These are phyloP conservation scores for Aporophyla lueneburgensis DNA, from an alignment of 2,888 invertebrate genomes.

Conservation along the genomic window DNA sequence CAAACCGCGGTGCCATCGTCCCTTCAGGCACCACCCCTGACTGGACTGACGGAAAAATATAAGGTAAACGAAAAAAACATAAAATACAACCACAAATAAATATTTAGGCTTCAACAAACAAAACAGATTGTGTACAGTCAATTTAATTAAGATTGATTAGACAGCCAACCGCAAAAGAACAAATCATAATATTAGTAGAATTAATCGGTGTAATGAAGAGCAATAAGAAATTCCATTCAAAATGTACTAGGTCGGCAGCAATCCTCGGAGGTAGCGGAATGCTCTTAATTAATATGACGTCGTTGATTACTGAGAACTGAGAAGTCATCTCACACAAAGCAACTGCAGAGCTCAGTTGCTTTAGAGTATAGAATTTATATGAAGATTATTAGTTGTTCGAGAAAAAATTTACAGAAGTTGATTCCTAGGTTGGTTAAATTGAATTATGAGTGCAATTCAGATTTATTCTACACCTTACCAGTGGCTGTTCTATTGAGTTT, in stretches of 20 bases:
- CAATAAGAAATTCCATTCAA: conserved; percentile 32
- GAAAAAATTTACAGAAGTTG: not conserved
- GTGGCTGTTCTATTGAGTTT: not conserved
- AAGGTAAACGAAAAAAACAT: too few species aligned
- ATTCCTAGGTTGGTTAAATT: too few species aligned
- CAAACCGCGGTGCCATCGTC: too few species aligned
- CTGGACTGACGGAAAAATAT: too few species aligned
- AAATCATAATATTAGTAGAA: conserved; percentile 11
- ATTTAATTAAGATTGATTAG: conserved; percentile 5
- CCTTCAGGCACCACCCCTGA: too few species aligned
- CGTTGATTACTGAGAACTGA: conserved; percentile 41
- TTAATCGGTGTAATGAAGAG: conserved; percentile 38
- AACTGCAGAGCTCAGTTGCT: conserved; percentile 21
- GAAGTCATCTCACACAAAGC: conserved; percentile 28
- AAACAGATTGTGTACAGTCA: conserved; percentile 10
- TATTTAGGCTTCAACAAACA: conserved; percentile 5
- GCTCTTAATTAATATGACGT: conserved; percentile 52
- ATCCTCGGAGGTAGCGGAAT: conserved; percentile 34
- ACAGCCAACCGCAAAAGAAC: not conserved
- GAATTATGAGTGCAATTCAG: too few species aligned
- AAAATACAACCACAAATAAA: not conserved
- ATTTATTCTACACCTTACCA: too few species aligned
- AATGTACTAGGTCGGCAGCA: conserved; percentile 42
- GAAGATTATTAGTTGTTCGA: conserved; percentile 20
- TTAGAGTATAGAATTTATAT: conserved; percentile 38